Evolutionary conservation across 2,113 vertebrate species (phyloP).

Genomic region (Gavialis gangeticus): DNA sequence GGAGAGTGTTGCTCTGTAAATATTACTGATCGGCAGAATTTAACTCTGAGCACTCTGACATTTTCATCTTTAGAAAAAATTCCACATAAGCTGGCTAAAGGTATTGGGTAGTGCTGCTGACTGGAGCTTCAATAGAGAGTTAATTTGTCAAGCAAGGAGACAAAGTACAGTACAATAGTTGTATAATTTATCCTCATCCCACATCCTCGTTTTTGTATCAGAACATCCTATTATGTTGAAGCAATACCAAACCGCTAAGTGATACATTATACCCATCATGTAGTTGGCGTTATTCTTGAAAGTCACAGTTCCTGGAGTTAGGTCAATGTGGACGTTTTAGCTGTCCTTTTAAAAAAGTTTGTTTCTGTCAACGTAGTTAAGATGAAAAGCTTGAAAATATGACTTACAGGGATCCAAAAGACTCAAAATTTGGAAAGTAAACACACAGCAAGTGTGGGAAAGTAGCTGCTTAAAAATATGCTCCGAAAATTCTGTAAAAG

Average conservation of each 20-base stretch:
- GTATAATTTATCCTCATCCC: conserved; percentile 33
- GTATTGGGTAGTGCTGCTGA: background rate
- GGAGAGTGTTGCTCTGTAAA: conserved; percentile 47
- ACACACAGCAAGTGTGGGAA: background rate
- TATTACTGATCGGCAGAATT: conserved; percentile 34
- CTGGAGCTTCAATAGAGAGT: conserved; percentile 3
- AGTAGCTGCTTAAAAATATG: no score
- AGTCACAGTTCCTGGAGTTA: conserved; percentile 20
- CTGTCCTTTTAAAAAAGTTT: background rate
- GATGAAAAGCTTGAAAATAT: conserved; percentile 46
- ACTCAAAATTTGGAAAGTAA: conserved; percentile 34
- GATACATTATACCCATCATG: background rate
- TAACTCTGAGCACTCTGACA: conserved; percentile 1
- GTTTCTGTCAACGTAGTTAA: conserved; percentile 10
- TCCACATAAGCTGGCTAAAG: background rate
- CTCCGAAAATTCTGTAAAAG: no score
- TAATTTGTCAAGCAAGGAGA: background rate
- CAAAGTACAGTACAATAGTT: background rate
- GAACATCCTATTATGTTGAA: conserved; percentile 33
- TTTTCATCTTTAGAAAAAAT: background rate
- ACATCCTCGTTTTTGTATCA: conserved; percentile 46
- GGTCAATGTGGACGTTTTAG: background rate
- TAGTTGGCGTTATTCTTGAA: conserved; percentile 29
- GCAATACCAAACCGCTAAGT: background rate
- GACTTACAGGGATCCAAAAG: conserved; percentile 7